Conservation (phyloP, 2,113 vertebrate genomes). For the Micromys minutus region DNA sequence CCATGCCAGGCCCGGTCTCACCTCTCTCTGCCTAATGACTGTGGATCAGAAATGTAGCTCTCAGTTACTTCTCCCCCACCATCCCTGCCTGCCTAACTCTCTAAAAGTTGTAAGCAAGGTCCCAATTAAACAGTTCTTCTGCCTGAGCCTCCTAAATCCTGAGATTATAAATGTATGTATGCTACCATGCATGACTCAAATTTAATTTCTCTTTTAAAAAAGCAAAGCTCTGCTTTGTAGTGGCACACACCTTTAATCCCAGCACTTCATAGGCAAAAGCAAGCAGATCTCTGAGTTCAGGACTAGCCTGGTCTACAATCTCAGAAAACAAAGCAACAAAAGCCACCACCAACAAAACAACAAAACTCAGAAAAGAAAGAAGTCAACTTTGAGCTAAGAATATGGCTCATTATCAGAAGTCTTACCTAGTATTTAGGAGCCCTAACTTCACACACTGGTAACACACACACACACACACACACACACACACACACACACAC, state of each 20-base stretch:
- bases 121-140: neutral
- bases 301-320: neutral
- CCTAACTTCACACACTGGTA: neutral
- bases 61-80: neutral
- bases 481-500: neutral
- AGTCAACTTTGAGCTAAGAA: neutral
- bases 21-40: neutral
- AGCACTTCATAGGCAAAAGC: neutral
- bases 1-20: neutral
- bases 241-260: neutral
- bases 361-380: neutral
- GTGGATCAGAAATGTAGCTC: neutral
- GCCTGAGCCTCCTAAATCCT: neutral
- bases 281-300: neutral
- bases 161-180: neutral
- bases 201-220: neutral
- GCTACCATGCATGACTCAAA: neutral
- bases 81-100: neutral
- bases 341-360: neutral
- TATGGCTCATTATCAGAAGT: neutral
- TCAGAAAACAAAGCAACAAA: neutral
- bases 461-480: neutral
- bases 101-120: neutral
- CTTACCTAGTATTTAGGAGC: neutral
- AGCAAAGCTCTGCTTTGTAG: neutral